Percentiles rank a stretch among this genome's conserved stretches.
Conservation (phyloP, 37 sponge, comb jelly and placozoan genomes). For the Axinella damicornis region DNA sequence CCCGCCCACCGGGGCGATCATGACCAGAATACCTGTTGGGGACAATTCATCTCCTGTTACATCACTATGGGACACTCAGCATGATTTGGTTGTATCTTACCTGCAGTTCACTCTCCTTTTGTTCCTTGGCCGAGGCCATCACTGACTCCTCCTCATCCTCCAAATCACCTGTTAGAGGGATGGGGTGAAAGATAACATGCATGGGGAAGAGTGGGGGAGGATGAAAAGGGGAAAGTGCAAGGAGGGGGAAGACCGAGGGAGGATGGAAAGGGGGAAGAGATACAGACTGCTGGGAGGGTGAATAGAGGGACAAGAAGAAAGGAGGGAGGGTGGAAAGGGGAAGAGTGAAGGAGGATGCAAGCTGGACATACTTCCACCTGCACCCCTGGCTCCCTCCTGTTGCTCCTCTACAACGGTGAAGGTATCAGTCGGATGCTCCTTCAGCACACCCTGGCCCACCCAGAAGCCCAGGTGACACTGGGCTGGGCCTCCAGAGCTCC, state of each 20-base stretch:
- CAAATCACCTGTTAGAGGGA: constrained; percentile 11
- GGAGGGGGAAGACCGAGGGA: no score
- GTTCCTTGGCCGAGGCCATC: constrained; percentile 60
- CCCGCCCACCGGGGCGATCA: constrained; percentile 57
- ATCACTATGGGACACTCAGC: no score
- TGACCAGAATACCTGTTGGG: constrained; percentile 72
- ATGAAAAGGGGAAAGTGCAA: no score
- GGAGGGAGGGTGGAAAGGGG: no score
- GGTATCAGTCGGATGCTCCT: constrained; percentile 61
- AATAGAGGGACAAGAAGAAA: neutral
- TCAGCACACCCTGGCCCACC: constrained; percentile 86
- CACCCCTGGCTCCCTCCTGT: constrained; percentile 1
- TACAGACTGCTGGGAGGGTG: no score
- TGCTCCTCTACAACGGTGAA: constrained; percentile 68
- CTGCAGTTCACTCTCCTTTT: constrained; percentile 67
- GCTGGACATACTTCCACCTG: neutral
- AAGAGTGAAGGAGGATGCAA: no score
- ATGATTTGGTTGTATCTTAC: constrained; percentile 1
- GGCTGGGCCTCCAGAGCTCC: constrained; percentile 40
- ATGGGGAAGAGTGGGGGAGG: no score
- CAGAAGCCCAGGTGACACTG: constrained; percentile 81
- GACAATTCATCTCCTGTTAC: no score
- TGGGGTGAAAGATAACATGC: no score
- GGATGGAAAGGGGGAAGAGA: no score
- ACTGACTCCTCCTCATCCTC: constrained; percentile 68